Conservation (phyloP, 2,888 invertebrate genomes). For the Eristalis arbustorum region DNA sequence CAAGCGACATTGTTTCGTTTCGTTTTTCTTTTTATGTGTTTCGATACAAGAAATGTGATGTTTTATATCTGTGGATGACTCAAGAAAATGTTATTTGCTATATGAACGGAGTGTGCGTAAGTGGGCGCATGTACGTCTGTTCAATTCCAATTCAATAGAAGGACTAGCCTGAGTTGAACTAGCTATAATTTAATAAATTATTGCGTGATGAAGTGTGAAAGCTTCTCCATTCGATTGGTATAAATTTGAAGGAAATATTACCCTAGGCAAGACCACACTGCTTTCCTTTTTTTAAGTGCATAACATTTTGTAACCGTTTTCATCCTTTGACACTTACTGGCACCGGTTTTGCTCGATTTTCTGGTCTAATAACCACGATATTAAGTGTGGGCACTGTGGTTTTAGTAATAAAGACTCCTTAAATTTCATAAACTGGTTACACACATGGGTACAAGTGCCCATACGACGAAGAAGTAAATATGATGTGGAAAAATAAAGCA, state of each 20-base stretch:
- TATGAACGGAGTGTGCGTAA: no score
- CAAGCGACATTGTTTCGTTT: slow-evolving; percentile 59
- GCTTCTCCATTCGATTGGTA: no score
- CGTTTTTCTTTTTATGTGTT: slow-evolving; percentile 4
- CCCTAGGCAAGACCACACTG: background rate
- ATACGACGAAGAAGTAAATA: background rate
- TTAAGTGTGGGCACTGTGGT: slow-evolving; percentile 30
- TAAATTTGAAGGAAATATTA: background rate
- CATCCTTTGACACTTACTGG: slow-evolving; percentile 31
- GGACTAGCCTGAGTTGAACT: no score
- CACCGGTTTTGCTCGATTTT: slow-evolving; percentile 27
- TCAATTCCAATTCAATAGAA: no score
- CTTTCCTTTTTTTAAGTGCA: background rate
- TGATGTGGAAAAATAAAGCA: background rate
- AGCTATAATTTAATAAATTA: no score
- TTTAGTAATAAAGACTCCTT: slow-evolving; percentile 7
- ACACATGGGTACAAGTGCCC: background rate
- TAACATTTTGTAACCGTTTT: background rate
- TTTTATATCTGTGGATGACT: background rate
- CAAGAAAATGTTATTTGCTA: background rate
- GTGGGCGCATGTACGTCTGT: no score
- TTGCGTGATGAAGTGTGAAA: no score
- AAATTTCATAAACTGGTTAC: slow-evolving; percentile 1
- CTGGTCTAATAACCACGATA: slow-evolving; percentile 16
- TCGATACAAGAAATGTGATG: background rate